Base-by-base conservation (phyloP, 2,888 invertebrate species). In the Hololepta plana region DNA sequence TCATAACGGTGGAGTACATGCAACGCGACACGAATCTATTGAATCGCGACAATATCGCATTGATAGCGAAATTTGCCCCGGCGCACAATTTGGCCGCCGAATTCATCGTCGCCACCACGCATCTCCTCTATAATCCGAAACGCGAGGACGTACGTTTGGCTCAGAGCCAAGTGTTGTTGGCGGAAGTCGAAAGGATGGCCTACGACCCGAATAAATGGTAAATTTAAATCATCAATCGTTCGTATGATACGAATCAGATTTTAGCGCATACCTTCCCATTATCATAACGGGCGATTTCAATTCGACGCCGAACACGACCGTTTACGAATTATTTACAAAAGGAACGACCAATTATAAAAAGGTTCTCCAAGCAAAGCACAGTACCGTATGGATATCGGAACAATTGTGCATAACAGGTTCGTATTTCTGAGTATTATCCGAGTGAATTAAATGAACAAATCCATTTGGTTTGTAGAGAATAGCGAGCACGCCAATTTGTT, bases 231-330 rank as follows among this genome's bases (percentile, higher is more conserved):
- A 30, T 38, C 5, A 17, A 19, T n/a, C 4, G 4, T 23, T 29
- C 26, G 15, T 15, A 15, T 15, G 12, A 32, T 14, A 20, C n/a
- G 21, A 9, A 8, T 32, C n/a, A n/a, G n/a, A n/a, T n/a, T n/a
- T 13, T 6, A 20, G 12, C 8, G 11, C 53, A 3, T 74, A 81
- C 45, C 49, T 72, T 19, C 90, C 93, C 0, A 66, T 85, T 4
- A 71, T 98, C 32, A 38, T 96, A 32, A 79, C 85, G 3, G 98
- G 98, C 0, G 98, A 98, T 53, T 80, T 96, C 34, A 98, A 96
- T 54, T 70, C 81, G 2, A 59, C 66, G 29, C 85, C 88, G 0
- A 51, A 67, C 21, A 75, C 81, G 20, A 64, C 69, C 2, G 65
- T 87, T 1, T 72, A 79, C 41, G 53, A 64, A 28, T n/a, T n/a